Conservation (phyloP, 1,140 invertebrate species). For the Yoshiicerus persimilis region DNA sequence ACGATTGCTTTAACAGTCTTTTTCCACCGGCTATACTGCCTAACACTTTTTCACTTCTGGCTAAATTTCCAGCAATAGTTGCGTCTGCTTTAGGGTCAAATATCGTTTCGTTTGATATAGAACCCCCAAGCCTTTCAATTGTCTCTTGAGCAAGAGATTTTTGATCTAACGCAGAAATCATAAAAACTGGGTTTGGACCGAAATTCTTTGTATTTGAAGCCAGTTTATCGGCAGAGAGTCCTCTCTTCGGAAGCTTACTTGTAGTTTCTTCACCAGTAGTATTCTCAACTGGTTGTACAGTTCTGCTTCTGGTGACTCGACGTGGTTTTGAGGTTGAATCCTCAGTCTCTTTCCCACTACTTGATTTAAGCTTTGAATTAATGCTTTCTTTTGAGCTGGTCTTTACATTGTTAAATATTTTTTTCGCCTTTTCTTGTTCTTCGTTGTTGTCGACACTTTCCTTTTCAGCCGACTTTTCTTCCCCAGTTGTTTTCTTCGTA, state of each 20-base stretch:
- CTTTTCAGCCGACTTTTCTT: not conserved
- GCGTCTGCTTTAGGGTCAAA: not conserved
- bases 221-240: not conserved
- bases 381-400: not conserved
- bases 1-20: not conserved
- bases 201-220: not conserved
- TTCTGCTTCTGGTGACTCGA: not conserved
- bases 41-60: conserved; percentile 28
- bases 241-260: not conserved
- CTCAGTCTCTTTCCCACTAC: not conserved
- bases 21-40: conserved; percentile 21
- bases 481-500: not conserved
- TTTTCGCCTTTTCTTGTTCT: not conserved
- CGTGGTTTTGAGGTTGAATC: not conserved
- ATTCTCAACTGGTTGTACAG: not conserved
- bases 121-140: not conserved
- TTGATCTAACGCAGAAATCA: not conserved
- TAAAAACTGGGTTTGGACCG: not conserved
- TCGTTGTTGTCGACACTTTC: not conserved
- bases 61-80: not conserved
- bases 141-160: not conserved
- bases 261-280: not conserved
- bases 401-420: not conserved
- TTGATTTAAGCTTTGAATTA: not conserved
- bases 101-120: not conserved